These are phyloP conservation scores for Ceratosolen fusciceps DNA, from an alignment of 1,140 invertebrate species.

Conservation along the genomic window DNA sequence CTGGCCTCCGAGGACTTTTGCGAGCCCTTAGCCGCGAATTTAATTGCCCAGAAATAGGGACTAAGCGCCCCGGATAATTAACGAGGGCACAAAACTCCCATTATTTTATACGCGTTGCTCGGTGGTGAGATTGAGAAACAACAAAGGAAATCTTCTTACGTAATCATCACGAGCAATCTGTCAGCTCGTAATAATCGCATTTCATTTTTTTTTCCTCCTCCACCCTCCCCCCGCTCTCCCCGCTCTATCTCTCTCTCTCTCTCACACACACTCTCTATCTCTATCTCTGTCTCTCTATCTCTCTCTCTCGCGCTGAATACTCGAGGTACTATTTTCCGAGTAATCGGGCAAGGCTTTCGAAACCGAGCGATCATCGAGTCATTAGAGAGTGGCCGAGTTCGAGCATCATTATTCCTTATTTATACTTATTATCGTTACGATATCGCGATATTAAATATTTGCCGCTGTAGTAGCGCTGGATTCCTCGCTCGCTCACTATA, in stretches of 20 bases:
- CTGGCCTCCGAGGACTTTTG: not conserved
- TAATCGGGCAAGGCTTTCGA: not conserved
- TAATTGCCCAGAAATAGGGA: not conserved
- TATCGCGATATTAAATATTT: constrained; percentile 28
- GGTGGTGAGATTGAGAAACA: not conserved
- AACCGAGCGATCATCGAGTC: too few relatives aligned
- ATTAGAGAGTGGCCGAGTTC: not conserved
- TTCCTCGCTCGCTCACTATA: not conserved
- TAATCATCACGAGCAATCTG: constrained; percentile 1
- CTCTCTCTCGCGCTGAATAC: too few relatives aligned
- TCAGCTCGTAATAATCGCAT: not conserved
- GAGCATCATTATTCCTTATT: constrained; percentile 11
- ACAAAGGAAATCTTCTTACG: not conserved
- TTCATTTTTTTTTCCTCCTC: too few relatives aligned
- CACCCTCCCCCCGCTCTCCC: too few relatives aligned
- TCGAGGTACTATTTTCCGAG: not conserved
- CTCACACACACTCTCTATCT: too few relatives aligned
- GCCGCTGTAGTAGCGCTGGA: constrained; percentile 1
- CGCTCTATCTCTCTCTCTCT: too few relatives aligned
- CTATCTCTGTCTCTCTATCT: too few relatives aligned
- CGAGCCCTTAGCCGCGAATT: not conserved
- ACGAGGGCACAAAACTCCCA: not conserved
- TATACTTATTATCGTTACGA: constrained; percentile 17
- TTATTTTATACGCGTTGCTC: not conserved
- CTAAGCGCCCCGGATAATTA: not conserved